A percentile compares a stretch with the other conserved stretches of the same genome.
phyloP scores from a whole-genome alignment of 1,140 invertebrate species.

The Diorhabda elongata region DNA sequence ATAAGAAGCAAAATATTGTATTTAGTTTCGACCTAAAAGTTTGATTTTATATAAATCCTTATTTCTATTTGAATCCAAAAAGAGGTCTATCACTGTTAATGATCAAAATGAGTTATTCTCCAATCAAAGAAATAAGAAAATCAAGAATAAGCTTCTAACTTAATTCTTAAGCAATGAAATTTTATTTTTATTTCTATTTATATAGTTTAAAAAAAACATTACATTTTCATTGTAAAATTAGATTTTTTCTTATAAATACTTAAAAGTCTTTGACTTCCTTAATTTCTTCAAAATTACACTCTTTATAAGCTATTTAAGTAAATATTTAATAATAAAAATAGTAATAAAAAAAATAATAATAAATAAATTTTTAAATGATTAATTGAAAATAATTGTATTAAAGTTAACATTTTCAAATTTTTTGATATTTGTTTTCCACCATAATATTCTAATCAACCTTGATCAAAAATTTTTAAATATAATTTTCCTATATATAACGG shows the following conservation, averaged over 20 bases:
- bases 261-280: constrained; percentile 49
- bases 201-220: constrained; percentile 57
- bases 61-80: no score
- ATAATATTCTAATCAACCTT: constrained; percentile 33
- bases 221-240: constrained; percentile 59
- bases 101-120: constrained; percentile 42
- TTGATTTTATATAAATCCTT: constrained; percentile 47
- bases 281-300: constrained; percentile 59
- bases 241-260: constrained; percentile 34
- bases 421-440: constrained; percentile 21
- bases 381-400: constrained; percentile 22
- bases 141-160: constrained; percentile 39
- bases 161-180: constrained; percentile 35
- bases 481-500: constrained; percentile 21
- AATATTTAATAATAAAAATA: constrained; percentile 43
- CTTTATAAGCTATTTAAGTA: constrained; percentile 58
- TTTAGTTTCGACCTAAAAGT: constrained; percentile 58
- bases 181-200: constrained; percentile 45
- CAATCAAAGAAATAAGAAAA: constrained; percentile 34
- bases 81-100: constrained; percentile 47
- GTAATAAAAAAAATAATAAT: constrained; percentile 45
- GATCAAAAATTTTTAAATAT: constrained; percentile 29
- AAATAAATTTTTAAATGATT: constrained; percentile 47
- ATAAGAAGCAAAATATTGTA: constrained; percentile 54
- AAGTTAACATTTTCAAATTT: constrained; percentile 14